Base-by-base conservation (phyloP, 2,113 vertebrate genomes). In the Tichodroma muraria region DNA sequence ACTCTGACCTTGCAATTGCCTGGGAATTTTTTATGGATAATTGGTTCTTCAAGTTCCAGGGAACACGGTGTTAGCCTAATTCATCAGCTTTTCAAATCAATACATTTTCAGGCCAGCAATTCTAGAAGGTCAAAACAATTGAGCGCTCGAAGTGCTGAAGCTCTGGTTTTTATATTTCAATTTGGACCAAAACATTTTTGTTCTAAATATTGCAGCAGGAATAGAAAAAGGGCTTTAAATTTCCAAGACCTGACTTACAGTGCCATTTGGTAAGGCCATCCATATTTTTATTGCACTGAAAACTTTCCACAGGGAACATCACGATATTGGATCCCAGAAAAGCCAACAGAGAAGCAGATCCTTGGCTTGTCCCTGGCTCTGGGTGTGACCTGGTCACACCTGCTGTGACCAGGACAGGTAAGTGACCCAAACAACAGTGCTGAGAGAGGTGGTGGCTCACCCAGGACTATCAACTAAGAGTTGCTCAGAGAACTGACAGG, bases 71-170 rank as follows among this genome's bases (percentile, higher is more conserved):
- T 72, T 65, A 77, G 53, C 30, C 57, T 82, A 87, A 92, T 69
- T 82, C 73, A 85, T 92, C 93, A 92, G 57, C 70, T 90, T 89
- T 89, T 52, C 37, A 82, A 76, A 94, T 95, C 87, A 88, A 78
- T 93, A 78, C 22, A 14, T 78, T 87, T 91, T 91, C 70, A 89
- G 84, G 35, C 59, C 92, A 80, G 59, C 79, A 94, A 47, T 35
- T 66, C 83, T 38, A 64, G 66, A 70, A 79, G 70, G 82, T 82
- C 66, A 90, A 85, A 91, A 81, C 49, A 56, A 68, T 25, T 47
- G 60, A 92, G 47, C 0, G 0, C 17, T 60, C 3, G 0, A 72
- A 80, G 16, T 2, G 1, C 38, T 11, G 0, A 75, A 84, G 38
- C 15, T 63, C 77, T 5, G 0, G 23, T 73, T 92, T 80, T 52